Base-by-base conservation (phyloP, 2,888 invertebrate species). In the Apotomis turbidana region DNA sequence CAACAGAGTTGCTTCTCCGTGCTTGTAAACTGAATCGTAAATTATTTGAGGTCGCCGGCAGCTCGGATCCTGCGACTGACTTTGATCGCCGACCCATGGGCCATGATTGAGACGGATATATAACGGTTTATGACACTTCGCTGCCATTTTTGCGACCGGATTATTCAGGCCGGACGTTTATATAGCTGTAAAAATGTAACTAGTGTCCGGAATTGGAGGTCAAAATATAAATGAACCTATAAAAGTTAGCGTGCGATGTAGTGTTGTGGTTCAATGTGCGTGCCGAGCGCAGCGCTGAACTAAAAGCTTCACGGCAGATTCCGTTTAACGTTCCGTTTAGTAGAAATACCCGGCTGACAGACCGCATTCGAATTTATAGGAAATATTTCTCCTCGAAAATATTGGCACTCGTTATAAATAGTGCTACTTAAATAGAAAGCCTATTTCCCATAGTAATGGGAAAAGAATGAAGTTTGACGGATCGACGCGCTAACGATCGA, bases 401-500 rank as follows among this genome's bases (percentile, higher is more conserved):
- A 66, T 44, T 46, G 55, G 55, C 27, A 57, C 44, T 66, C 38
- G 54, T 61, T 71, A 60, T 44, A 67, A 64, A 55, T 46, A 57
- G 15, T 68, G 63, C 58, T 38, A 68, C 58, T 63, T 63, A 68
- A 71, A 66, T 66, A 60, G 27, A 52, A 27, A 68, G 68, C 62
- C 44, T 63, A 58, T 68, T 46, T 70, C 73, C 78, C 79, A 75
- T 78, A 77, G 79, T 88, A 88, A 89, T 89, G 85, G 84, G 82
- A 84, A 88, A 87, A 84, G 86, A 88, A 90, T 88, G 86, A 87
- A 89, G 81, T 86, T 84, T 84, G 83, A 83, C 83, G 84, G 81
- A 87, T 89, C 86, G 88, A 84, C 85, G 83, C 83, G 86, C 85
- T 90, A 90, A 90, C 88, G 88, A 90, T 85, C 83, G 81, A 80